Conservation (phyloP, 2,888 invertebrate species). For the Lepidochrysops patricia region DNA sequence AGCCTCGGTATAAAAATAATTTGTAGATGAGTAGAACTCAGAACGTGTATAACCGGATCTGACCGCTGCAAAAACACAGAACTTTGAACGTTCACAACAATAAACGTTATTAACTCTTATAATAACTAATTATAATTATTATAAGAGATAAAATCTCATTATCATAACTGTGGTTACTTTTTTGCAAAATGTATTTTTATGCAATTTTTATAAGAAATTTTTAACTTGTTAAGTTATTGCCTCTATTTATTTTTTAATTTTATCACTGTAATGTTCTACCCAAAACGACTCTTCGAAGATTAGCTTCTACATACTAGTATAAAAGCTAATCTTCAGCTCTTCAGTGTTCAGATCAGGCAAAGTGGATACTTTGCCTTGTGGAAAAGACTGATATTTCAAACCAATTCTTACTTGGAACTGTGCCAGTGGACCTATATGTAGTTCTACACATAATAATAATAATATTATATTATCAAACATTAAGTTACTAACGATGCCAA, state of each 20-base stretch:
- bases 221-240: neutral
- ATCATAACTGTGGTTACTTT: neutral
- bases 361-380: too few relatives aligned
- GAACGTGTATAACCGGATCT: conserved; percentile 1
- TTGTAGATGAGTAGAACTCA: neutral
- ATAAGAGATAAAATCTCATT: neutral
- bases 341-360: too few relatives aligned
- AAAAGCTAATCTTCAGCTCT: too few relatives aligned
- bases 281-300: too few relatives aligned
- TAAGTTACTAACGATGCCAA: neutral
- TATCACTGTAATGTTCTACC: too few relatives aligned
- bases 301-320: too few relatives aligned
- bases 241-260: neutral
- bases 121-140: neutral
- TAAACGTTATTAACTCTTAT: neutral
- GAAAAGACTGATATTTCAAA: too few relatives aligned
- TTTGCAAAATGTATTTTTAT: too few relatives aligned
- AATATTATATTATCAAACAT: neutral
- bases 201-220: too few relatives aligned
- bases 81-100: neutral
- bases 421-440: too few relatives aligned
- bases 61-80: neutral
- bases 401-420: too few relatives aligned
- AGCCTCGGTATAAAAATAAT: neutral
- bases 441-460: too few relatives aligned